A percentile compares a stretch with the other conserved stretches of the same genome.
Conservation (phyloP, 2,888 invertebrate genomes). For the Gymnosoma rotundatum region DNA sequence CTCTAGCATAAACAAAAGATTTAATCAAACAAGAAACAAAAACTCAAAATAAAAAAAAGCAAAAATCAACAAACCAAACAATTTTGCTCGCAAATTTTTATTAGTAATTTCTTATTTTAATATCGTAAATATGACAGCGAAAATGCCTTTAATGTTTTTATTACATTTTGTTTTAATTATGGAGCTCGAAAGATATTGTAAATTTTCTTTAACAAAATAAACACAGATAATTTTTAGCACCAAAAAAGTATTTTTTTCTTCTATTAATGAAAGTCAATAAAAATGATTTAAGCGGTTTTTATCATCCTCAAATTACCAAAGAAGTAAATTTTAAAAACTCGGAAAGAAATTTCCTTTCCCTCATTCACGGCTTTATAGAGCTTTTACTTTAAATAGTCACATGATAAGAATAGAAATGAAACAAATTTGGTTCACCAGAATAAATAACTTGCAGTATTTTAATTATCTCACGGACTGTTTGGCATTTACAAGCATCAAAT, state of each 20-base stretch:
- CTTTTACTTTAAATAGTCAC: no score
- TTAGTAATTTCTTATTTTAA: conserved; percentile 40
- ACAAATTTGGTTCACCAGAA: no score
- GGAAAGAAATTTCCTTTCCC: no score
- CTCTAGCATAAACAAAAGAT: conserved; percentile 3
- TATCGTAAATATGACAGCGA: conserved; percentile 44
- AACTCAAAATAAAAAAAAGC: conserved; percentile 14
- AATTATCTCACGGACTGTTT: no score
- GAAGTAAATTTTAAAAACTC: no score
- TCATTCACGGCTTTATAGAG: no score
- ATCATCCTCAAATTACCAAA: no score
- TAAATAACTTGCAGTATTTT: no score
- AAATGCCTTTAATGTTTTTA: conserved; percentile 47
- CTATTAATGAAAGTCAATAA: neutral
- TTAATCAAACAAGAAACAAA: neutral
- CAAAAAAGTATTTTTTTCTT: neutral
- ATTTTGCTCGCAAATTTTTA: conserved; percentile 42
- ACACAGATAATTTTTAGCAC: neutral
- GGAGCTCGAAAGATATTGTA: neutral
- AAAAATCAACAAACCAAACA: conserved; percentile 17
- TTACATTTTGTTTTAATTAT: conserved; percentile 16
- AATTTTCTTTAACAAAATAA: conserved; percentile 5
- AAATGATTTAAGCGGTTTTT: neutral
- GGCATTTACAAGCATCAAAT: no score
- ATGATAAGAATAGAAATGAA: no score